phyloP scores from a whole-genome alignment of 2,113 vertebrate genomes.

The Microcebus griseorufus region DNA sequence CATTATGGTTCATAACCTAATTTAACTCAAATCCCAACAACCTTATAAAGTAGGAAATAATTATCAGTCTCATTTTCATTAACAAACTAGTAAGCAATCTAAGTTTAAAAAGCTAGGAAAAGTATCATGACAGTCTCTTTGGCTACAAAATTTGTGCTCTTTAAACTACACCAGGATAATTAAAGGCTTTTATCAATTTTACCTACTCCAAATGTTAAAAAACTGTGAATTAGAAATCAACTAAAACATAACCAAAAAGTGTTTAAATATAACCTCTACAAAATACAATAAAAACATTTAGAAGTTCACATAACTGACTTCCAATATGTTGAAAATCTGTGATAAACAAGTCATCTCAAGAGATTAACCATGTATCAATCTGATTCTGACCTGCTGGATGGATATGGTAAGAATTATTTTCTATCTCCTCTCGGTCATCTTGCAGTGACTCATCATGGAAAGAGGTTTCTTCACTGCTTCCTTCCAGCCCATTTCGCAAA shows the following conservation, averaged over 20 bases:
- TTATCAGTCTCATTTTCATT: neutral
- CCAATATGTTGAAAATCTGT: neutral
- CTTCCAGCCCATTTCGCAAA: constrained; percentile 89
- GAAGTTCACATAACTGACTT: neutral
- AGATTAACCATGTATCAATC: neutral
- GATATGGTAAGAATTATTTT: constrained; percentile 77
- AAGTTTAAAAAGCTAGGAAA: constrained; percentile 41
- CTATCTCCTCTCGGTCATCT: constrained; percentile 90
- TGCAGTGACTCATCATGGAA: constrained; percentile 93
- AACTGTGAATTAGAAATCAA: neutral
- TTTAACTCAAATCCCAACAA: neutral
- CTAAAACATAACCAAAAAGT: neutral
- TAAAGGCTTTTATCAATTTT: neutral
- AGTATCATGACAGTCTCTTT: neutral
- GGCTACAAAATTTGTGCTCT: neutral
- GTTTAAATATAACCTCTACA: neutral
- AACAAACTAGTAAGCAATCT: neutral
- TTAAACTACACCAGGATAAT: neutral
- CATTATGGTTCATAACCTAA: neutral
- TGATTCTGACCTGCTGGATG: constrained; percentile 92
- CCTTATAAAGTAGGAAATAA: neutral
- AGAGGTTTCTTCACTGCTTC: constrained; percentile 93
- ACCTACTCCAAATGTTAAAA: neutral
- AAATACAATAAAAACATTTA: neutral
- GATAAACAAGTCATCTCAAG: neutral